Evolutionary conservation across 2,888 invertebrate genomes (phyloP), one percentile per base, ranked within the genome.

Genomic region (Darwinula stevensoni): DNA sequence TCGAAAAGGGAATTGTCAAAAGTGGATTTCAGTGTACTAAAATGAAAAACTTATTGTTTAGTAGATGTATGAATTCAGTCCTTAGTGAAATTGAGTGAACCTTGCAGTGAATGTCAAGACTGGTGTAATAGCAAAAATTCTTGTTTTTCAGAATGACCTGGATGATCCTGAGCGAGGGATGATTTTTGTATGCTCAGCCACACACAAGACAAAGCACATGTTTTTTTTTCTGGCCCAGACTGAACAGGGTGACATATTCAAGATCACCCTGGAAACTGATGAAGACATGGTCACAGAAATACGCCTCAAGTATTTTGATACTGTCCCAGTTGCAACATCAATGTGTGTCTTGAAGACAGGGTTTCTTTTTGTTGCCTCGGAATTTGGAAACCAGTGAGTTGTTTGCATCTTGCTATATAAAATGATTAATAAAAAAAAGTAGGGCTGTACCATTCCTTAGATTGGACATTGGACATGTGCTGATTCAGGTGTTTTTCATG

Each of bases 311-410:
- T 99, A 99, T 54, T 99, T 99, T 53, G 97, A 99, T 49, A 97
- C 97, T 1, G 88, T 94, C 3, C 91, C 97, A 4, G 84, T 91
- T 3, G 84, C 97, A 1, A 65, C 78, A 13, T 67, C 88, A 1
- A 76, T 99, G 76, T 91, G 91, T 56, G 94, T 99, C 16, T 56
- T 99, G 36, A 94, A 94, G 52, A 94, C 94, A 34, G 97, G 97
- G 2, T 99, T 99, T 50, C 56, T 99, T 13, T 99, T 97, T 57
- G 78, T 94, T 6, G 94, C 94, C 2, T 75, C 82, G 16, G 97
- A 99, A 56, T 97, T 94, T 64, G 94, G 94, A 43, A 97, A 97
- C 57, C 97, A 99, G 86, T 91, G 60, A 75, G 88, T 75, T n/a
- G n/a, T n/a, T n/a, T n/a, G n/a, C n/a, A n/a, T n/a, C n/a, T n/a